Evolutionary conservation across 2,113 vertebrate species (phyloP), one percentile per base, ranked within the genome.

Genomic region (Xyrauchen texanus): DNA sequence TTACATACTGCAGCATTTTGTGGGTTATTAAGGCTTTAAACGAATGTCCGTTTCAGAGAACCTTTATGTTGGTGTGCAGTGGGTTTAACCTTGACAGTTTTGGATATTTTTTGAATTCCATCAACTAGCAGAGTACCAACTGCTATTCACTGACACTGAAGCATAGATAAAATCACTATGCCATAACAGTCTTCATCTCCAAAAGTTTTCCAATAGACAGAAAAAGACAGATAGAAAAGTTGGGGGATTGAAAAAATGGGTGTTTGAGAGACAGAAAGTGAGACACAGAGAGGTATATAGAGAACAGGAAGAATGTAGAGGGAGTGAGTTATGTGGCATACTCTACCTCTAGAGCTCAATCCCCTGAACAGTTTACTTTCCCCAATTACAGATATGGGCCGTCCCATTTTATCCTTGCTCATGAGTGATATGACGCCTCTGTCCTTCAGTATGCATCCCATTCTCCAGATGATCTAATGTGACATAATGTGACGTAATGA

Each of bases 331-430:
- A 82, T 80, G 53, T 60, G 75, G 55, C 72, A 82, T 77, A 63
- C 70, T 69, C 63, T 66, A 78, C 68, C 69, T 81, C 69, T 45
- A 62, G 76, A 69, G 69, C 76, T 79, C 77, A 78, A 66, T 70
- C 57, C 64, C 58, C 53, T 71, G 10, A 45, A 68, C 52, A 71
- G 76, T 91, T 90, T 90, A 88, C 90, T 87, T 91, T 87, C 89
- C 86, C 89, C 90, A 91, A 88, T 88, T 91, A 89, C 88, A 91
- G 87, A 89, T 90, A 88, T 86, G 86, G 88, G 86, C 81, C 78
- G 90, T 81, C 82, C 51, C 87, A 86, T 86, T 90, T 85, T 83
- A 86, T 88, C 88, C 86, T 78, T 85, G 85, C 84, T 34, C 21
- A 34, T 34, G 21, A 34, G 21, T 34, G 21, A 34, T 34, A 34